Percentiles rank a stretch among this genome's conserved stretches.
These are phyloP conservation scores for Enteromius paludinosus DNA, from an alignment of 2,797 vertebrate genomes.

Conservation along the genomic window DNA sequence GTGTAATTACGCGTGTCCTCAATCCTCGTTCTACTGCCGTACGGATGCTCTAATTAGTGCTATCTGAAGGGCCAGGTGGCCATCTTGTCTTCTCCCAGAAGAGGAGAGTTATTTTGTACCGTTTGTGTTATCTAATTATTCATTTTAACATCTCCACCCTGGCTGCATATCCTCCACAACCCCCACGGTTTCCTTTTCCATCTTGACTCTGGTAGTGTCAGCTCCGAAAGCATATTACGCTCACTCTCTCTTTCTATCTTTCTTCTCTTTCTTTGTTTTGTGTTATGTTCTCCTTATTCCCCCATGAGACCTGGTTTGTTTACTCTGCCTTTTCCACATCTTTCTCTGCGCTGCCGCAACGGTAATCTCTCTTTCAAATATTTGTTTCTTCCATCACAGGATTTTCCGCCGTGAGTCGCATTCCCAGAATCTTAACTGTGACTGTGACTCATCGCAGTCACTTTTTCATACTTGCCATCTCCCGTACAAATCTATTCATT, in stretches of 20 bases:
- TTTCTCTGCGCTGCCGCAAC: conserved; percentile 73
- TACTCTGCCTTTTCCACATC: conserved; percentile 76
- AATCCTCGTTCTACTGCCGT: conserved; percentile 15
- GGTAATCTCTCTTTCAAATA: conserved; percentile 82
- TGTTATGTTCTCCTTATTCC: conserved; percentile 62
- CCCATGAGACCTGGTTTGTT: conserved; percentile 78
- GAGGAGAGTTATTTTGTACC: conserved; percentile 39
- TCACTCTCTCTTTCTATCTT: conserved; percentile 24
- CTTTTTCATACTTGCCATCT: conserved; percentile 75
- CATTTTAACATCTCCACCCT: conserved; percentile 55
- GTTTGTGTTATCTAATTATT: conserved; percentile 53
- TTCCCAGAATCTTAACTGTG: conserved; percentile 67
- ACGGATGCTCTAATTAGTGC: conserved; percentile 52
- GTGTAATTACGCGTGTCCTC: conserved; percentile 48
- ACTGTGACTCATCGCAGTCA: conserved; percentile 65
- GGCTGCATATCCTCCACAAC: conserved; percentile 6
- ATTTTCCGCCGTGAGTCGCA: conserved; percentile 54
- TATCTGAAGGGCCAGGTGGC: conserved; percentile 55
- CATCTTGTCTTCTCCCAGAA: conserved; percentile 52
- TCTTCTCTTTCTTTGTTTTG: conserved; percentile 61
- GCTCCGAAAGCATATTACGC: conserved; percentile 24
- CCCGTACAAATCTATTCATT: conserved; percentile 67
- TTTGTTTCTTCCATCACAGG: conserved; percentile 77
- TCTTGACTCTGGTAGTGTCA: conserved; percentile 33
- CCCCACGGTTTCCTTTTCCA: conserved; percentile 4